Evolutionary conservation across 2,113 vertebrate species (phyloP), one percentile per base, ranked within the genome.

Genomic region (Pitta sordida): DNA sequence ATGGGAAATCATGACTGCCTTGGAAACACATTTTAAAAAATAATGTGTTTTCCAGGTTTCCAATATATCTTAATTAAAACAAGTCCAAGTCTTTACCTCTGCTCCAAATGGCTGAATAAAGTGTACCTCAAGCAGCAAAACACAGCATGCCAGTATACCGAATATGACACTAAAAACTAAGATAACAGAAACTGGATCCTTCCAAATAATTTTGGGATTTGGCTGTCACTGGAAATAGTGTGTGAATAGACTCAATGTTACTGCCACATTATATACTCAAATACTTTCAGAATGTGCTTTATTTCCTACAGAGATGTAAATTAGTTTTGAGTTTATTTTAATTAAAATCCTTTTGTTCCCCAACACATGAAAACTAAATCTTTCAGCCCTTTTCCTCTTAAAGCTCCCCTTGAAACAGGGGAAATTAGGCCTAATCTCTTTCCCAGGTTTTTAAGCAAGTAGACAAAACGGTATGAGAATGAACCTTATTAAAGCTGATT

Each of bases 21-120:
- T 97, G 91, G 94, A 97, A 97, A 96, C 75, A 94, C 93, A 96
- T 92, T 93, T 83, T 52, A 36, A 80, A 89, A 95, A 96, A 93
- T 95, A 97, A 98, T 97, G 97, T 79, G 46, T 97, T 97, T 97
- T 96, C 97, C 98, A 97, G 97, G 90, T 96, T 96, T 97, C 92
- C 44, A 71, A 74, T 67, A 76, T 36, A 96, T 88, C 89, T 86
- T 84, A 77, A 94, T 95, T 90, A 83, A 96, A 92, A 94, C 63
- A 67, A 95, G 68, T 56, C 89, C 13, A 24, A 95, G 67, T 59
- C 22, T 71, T 85, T 94, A 80, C 78, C 64, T 91, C 90, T 83
- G 56, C 71, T 96, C 87, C 75, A 92, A 86, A 71, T 39, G 51
- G 69, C 56, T 83, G 82, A 93, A 88, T 70, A 73, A 71, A 83